phyloP scores from a whole-genome alignment of 2,113 vertebrate species.

The Malaclemys terrapin region DNA sequence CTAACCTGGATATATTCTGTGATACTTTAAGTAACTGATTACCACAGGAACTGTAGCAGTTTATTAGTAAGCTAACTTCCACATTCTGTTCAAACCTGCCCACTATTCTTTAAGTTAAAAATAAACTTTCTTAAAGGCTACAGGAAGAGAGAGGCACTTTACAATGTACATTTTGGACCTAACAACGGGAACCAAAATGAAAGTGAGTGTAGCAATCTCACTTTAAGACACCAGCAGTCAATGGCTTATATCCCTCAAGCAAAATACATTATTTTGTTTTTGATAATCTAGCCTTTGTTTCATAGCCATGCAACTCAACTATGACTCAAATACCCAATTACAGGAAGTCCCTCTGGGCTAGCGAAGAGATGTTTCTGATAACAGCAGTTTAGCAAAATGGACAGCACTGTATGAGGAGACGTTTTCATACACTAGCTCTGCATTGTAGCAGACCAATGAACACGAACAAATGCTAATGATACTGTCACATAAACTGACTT shows the following conservation, averaged over 20 bases:
- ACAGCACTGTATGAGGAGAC: background rate
- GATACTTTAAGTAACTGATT: background rate
- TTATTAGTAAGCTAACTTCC: background rate
- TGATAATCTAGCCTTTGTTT: background rate
- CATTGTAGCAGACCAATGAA: background rate
- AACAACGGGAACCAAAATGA: background rate
- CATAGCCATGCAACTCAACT: fast-evolving
- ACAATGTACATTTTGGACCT: background rate
- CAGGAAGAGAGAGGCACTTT: background rate
- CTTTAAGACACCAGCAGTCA: background rate
- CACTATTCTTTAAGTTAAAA: background rate
- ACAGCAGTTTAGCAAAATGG: background rate
- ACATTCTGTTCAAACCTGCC: background rate
- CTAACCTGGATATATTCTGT: background rate
- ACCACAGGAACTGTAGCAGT: background rate
- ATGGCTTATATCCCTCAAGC: background rate
- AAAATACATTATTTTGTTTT: background rate
- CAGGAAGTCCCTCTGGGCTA: background rate
- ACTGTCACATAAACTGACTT: background rate
- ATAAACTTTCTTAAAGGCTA: background rate
- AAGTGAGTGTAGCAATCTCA: background rate
- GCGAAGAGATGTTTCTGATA: background rate
- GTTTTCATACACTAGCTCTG: background rate
- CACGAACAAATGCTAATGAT: background rate
- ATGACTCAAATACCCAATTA: background rate